These are phyloP conservation scores for Pammene aurita DNA, from an alignment of 2,888 invertebrate species.

Conservation along the genomic window DNA sequence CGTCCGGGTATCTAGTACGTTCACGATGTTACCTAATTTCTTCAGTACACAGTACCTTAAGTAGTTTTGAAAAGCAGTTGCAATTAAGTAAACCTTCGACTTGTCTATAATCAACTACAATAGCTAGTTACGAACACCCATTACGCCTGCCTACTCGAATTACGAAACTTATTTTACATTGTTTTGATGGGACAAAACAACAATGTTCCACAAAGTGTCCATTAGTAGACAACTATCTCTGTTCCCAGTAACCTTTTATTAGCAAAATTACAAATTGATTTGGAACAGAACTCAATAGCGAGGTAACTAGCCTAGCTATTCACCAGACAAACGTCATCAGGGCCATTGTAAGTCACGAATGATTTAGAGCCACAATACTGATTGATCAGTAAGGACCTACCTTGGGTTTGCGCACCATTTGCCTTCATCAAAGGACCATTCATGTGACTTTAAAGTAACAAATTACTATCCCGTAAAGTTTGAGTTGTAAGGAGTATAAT, in stretches of 20 bases:
- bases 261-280: slow-evolving; percentile 56
- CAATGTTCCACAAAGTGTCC: slow-evolving; percentile 22
- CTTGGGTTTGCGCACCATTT: slow-evolving; percentile 68
- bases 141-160: no score
- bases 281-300: slow-evolving; percentile 55
- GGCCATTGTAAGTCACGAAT: slow-evolving; percentile 61
- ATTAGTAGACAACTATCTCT: slow-evolving; percentile 42
- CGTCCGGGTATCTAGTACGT: no score
- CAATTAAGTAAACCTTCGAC: no score
- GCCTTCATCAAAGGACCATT: slow-evolving; percentile 68
- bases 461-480: slow-evolving; percentile 31
- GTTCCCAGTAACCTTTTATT: slow-evolving; percentile 52
- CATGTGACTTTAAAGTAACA: slow-evolving; percentile 38
- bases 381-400: slow-evolving; percentile 67
- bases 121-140: no score
- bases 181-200: no score
- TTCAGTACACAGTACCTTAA: no score
- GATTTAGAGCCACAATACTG: slow-evolving; percentile 64
- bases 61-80: no score
- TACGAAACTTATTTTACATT: no score
- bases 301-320: slow-evolving; percentile 55
- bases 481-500: slow-evolving; percentile 24
- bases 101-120: no score
- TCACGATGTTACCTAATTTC: no score
- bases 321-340: slow-evolving; percentile 62